Conservation (phyloP, 2,797 vertebrate genomes). For the Cottoperca gobio region DNA sequence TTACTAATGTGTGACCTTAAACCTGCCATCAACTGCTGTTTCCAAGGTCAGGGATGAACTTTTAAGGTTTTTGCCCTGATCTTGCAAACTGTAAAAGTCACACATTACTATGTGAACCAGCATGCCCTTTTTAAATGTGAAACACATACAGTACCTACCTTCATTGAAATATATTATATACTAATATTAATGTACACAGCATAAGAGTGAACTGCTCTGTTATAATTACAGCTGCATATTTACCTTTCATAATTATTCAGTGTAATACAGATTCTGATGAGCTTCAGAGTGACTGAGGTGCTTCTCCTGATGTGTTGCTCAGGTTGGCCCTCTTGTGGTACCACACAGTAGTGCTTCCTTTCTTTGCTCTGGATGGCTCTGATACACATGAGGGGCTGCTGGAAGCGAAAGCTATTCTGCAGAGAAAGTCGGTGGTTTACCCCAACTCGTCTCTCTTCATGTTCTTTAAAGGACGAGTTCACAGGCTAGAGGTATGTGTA, state of each 20-base stretch:
- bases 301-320: conserved; percentile 40
- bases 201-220: background rate
- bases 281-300: background rate
- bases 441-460: conserved; percentile 99
- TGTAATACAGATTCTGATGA: background rate
- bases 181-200: background rate
- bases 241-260: background rate
- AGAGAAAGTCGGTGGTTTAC: conserved; percentile 94
- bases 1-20: background rate
- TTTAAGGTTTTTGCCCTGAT: background rate
- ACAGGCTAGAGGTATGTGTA: conserved; percentile 92
- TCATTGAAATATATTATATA: background rate
- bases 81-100: background rate
- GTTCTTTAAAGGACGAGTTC: conserved; percentile 98
- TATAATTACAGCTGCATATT: background rate
- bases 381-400: conserved; percentile 92
- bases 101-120: background rate
- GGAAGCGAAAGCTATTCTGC: conserved; percentile 97
- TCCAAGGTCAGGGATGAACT: background rate
- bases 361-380: conserved; percentile 96
- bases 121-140: background rate
- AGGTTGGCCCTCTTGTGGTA: conserved; percentile 98
- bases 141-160: background rate
- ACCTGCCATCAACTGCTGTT: background rate
- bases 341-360: conserved; percentile 97